Conservation (phyloP, 2,113 vertebrate genomes). For the Puma concolor region DNA sequence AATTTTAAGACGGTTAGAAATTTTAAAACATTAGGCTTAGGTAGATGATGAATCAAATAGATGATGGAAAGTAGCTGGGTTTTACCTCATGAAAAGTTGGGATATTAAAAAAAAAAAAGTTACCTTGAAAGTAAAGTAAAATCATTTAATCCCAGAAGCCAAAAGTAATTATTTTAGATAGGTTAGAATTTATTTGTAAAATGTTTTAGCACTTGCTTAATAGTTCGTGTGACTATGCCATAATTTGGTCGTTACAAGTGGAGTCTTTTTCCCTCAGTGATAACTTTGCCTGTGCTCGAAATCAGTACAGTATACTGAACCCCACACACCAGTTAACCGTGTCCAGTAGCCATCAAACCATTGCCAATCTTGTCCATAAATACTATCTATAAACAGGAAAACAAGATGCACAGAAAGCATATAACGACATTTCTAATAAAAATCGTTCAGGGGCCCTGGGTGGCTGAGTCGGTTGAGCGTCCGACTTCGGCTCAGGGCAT, state of each 20-base stretch:
- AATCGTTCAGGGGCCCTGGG: neutral
- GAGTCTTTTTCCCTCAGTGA: neutral
- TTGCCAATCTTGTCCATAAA: neutral
- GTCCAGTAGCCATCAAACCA: neutral
- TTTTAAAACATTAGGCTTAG: neutral
- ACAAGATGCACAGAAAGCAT: neutral
- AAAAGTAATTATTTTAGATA: conserved; percentile 12
- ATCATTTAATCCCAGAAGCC: neutral
- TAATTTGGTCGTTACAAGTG: neutral
- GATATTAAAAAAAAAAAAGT: neutral
- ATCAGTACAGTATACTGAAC: neutral
- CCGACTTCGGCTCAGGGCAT: no score
- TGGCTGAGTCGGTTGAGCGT: no score
- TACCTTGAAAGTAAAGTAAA: neutral
- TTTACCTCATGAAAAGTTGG: neutral
- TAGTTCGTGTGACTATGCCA: neutral
- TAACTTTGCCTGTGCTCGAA: neutral
- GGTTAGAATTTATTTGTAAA: neutral
- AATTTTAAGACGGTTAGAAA: neutral
- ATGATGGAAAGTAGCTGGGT: neutral
- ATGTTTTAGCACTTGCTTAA: neutral
- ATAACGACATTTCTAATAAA: neutral
- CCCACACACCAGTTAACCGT: neutral
- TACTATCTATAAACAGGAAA: neutral
- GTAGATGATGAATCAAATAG: neutral